Base-by-base conservation (phyloP, 2,113 vertebrate species). In the Ceyx margarethae region DNA sequence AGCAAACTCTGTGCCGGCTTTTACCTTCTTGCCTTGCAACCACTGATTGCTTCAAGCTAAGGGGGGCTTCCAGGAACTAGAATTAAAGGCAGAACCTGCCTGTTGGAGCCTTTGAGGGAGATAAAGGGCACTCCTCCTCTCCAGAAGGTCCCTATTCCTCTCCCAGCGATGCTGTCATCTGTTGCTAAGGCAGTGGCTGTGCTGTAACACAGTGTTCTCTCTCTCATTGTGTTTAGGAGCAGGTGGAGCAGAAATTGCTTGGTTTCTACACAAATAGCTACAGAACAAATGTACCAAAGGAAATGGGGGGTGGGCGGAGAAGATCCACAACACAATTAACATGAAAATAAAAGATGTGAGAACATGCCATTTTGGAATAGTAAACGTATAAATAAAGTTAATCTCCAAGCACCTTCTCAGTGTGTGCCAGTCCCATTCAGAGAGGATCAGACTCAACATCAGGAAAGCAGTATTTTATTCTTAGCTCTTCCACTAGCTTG, bases 151-250 rank as follows among this genome's bases (percentile, higher is more conserved):
- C 84, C 93, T 91, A 37, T 95, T 97, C 90, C 95, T 94, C 48
- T 95, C 84, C 80, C 94, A 62, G 93, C 35, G 67, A 96, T 95
- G 72, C 95, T 95, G 87, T 96, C 92, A 96, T 93, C 94, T 93
- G 96, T 97, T 97, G 95, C 96, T 97, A 97, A 97, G 96, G 96
- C 96, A 96, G 95, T 93, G 96, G 85, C 95, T 93, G 85, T 73
- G 90, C 95, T 88, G 93, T 95, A 93, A 96, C 96, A 96, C 10
- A 87, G 82, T 88, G 96, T 96, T 96, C 96, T 91, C 85, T 89
- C 89, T 28, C 93, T 91, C 95, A 93, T 96, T 95, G 95, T 96
- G 90, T 96, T 97, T 96, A 91, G 85, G 93, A 96, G 95, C 95
- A 96, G 96, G 96, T 96, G 95, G 95, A 94, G 90, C 91, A 94